Percentiles rank a stretch among this genome's conserved stretches.
Evolutionary conservation across 2,797 vertebrate genomes (phyloP).

Genomic region (Rhynchonycteris naso): DNA sequence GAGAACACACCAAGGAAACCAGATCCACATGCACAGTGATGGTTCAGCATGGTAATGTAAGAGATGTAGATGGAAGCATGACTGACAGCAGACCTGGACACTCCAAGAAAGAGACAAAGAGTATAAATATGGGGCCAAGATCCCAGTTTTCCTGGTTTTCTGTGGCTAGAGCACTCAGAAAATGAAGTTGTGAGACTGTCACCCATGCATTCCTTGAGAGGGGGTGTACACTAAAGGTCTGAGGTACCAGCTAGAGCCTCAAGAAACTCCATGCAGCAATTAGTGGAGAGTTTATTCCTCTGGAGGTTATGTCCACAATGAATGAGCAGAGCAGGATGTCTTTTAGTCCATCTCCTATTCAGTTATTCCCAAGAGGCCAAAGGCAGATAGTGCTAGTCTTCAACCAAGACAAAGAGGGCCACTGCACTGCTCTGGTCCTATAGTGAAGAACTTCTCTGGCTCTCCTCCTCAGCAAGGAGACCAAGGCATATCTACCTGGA

Average conservation of each 20-base stretch:
- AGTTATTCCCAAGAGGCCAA: background rate
- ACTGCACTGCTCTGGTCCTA: background rate
- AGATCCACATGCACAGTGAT: background rate
- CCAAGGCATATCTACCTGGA: background rate
- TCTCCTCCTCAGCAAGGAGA: background rate
- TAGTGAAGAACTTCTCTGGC: background rate
- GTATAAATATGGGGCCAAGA: background rate
- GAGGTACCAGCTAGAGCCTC: background rate
- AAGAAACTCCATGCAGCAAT: background rate
- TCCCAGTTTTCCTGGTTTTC: background rate
- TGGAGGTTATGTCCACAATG: background rate
- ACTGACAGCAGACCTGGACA: background rate
- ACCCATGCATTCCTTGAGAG: background rate
- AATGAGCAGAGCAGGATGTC: background rate
- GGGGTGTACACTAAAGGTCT: background rate
- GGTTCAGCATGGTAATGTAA: background rate
- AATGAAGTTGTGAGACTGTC: background rate
- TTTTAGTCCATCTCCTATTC: background rate
- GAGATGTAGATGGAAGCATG: background rate
- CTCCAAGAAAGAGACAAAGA: background rate
- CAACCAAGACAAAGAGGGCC: background rate
- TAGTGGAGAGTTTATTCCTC: background rate
- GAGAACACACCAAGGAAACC: background rate
- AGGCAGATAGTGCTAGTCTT: background rate
- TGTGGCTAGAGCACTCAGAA: background rate